These are phyloP conservation scores for Hemistola chrysoprasaria DNA, from an alignment of 2,888 invertebrate species.

Conservation along the genomic window DNA sequence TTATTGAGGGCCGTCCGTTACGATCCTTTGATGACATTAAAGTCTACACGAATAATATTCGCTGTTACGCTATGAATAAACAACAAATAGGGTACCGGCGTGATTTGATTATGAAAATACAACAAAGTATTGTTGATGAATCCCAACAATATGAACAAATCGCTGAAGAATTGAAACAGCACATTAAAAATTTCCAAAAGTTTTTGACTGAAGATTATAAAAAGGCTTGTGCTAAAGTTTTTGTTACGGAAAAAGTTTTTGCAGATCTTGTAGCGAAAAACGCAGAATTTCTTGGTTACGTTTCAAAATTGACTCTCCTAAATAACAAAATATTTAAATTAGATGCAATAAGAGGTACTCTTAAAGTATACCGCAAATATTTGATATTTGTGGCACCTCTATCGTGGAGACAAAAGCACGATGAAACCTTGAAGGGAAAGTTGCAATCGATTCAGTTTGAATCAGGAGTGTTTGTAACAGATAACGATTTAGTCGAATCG, in stretches of 20 bases:
- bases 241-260: conserved; percentile 58
- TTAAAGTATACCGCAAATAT: conserved; percentile 68
- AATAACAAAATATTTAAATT: conserved; percentile 70
- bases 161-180: conserved; percentile 54
- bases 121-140: conserved; percentile 59
- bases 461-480: conserved; percentile 59
- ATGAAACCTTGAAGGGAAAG: conserved; percentile 57
- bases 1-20: conserved; percentile 83
- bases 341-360: conserved; percentile 62
- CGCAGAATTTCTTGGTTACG: conserved; percentile 59
- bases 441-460: conserved; percentile 67
- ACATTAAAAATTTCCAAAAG: conserved; percentile 68
- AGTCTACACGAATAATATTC: conserved; percentile 80
- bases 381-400: conserved; percentile 69
- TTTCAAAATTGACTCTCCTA: conserved; percentile 55
- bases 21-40: conserved; percentile 81
- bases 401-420: conserved; percentile 65
- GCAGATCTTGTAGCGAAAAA: conserved; percentile 56
- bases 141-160: conserved; percentile 52
- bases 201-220: conserved; percentile 75
- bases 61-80: conserved; percentile 72
- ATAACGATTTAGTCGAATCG: conserved; percentile 66
- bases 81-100: conserved; percentile 74
- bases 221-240: conserved; percentile 59
- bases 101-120: conserved; percentile 66